A percentile compares a stretch with the other conserved stretches of the same genome.
phyloP scores from a whole-genome alignment of 2,797 vertebrate species.

The Limosa lapponica region DNA sequence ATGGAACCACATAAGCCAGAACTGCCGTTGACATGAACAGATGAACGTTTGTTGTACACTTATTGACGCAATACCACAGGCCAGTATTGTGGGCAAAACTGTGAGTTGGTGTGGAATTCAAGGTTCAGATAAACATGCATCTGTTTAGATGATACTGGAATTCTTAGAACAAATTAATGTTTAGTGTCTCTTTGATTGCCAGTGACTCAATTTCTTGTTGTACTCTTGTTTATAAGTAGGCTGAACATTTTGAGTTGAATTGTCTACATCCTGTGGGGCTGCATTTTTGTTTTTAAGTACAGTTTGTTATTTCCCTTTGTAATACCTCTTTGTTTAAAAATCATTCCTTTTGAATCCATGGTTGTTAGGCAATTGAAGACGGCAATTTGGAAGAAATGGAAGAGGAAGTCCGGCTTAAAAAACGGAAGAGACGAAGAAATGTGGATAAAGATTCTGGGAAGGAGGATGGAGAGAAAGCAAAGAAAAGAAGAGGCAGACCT shows the following conservation, averaged over 20 bases:
- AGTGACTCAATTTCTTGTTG: not conserved
- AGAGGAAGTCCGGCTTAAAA: constrained; percentile 93
- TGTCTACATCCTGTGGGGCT: not conserved
- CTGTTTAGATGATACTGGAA: not conserved
- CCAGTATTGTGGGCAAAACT: constrained; percentile 7
- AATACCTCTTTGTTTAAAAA: not conserved
- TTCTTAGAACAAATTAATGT: not conserved
- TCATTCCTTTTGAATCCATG: not conserved
- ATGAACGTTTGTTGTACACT: not conserved
- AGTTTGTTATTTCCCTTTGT: not conserved
- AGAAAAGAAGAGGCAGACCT: constrained; percentile 91
- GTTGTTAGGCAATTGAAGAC: constrained; percentile 89
- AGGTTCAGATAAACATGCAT: not conserved
- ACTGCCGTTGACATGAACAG: not conserved
- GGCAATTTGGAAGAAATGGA: constrained; percentile 96
- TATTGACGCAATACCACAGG: not conserved
- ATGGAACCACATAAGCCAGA: not conserved
- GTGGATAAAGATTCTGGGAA: constrained; percentile 87
- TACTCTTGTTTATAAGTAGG: not conserved
- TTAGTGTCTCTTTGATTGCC: not conserved
- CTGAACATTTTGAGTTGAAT: not conserved
- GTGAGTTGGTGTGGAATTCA: not conserved
- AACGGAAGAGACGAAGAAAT: constrained; percentile 89
- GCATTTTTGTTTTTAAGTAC: not conserved
- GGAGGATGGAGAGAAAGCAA: constrained; percentile 88